Evolutionary conservation across 2,113 vertebrate species (phyloP), one percentile per base, ranked within the genome.

Genomic region (Leuciscus idus): DNA sequence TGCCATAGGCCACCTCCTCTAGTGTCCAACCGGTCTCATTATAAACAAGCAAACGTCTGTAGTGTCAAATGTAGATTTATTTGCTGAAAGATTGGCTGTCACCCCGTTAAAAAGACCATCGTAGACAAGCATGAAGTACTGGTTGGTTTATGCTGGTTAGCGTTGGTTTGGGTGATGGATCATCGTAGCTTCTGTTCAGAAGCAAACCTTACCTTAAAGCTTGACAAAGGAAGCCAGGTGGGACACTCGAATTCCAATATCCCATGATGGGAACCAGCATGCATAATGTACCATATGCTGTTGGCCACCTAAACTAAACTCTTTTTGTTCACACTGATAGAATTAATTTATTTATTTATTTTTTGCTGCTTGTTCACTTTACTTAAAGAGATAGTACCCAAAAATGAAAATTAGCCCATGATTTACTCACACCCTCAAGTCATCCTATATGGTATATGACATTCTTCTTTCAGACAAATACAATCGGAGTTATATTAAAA

Each of bases 11-110:
- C 59, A 91, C 85, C 80, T 80, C 89, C 73, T 86, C 86, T 89
- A 89, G 59, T 86, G 85, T 85, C 91, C 78, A 72, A 62, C 68
- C 88, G 75, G 77, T 75, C 83, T 90, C 89, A 94, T 91, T 91
- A 92, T 90, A 93, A 93, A 95, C 92, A 94, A 0, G 17, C 81
- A 89, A 55, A 81, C 75, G 89, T 59, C 85, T 52, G 30, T 62
- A 87, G 66, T 77, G 87, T 91, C 90, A 93, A 91, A 89, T 64
- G 88, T 85, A 89, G 89, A 92, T 88, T 89, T 6, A 88, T 89
- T 87, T 81, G 90, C 90, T 91, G 90, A 81, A 91, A 90, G 88
- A 92, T 90, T 19, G 75, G 3, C 75, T 55, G 75, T 77, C 75
- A 55, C 15, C 7, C n/a, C 55, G 48, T 55, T 52, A 77, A 52